Evolutionary conservation across 2,888 invertebrate genomes (phyloP).

Genomic region (Odiellus spinosus): DNA sequence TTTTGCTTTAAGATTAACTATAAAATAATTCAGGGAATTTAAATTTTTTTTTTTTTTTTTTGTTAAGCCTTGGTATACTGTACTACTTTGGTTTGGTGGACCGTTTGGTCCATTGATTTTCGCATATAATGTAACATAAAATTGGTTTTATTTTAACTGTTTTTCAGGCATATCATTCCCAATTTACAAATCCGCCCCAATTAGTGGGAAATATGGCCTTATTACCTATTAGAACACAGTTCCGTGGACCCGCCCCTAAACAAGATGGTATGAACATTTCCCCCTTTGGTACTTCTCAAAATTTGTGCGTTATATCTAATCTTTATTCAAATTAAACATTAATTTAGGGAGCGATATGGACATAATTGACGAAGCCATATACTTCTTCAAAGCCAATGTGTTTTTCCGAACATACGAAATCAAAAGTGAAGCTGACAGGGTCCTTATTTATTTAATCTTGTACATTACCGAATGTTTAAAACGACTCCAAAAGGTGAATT

Average conservation of each 20-base stretch:
- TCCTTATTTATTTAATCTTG: conserved; percentile 89
- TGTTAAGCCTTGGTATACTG: too few relatives aligned
- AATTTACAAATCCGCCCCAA: conserved; percentile 53
- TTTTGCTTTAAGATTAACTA: too few relatives aligned
- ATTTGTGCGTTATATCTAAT: too few relatives aligned
- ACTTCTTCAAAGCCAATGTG: conserved; percentile 96
- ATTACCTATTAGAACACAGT: conserved; percentile 73
- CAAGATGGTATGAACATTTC: conserved; percentile 21
- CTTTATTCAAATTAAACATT: too few relatives aligned
- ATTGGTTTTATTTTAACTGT: too few relatives aligned
- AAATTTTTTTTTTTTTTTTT: too few relatives aligned
- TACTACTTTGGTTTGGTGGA: too few relatives aligned
- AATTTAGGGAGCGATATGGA: conserved; percentile 52
- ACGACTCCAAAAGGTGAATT: conserved; percentile 55
- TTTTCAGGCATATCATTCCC: conserved; percentile 69
- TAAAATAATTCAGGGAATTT: too few relatives aligned
- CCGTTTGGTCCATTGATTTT: too few relatives aligned
- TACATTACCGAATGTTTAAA: conserved; percentile 97
- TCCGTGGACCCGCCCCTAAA: conserved; percentile 77
- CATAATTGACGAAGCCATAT: conserved; percentile 91
- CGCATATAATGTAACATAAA: too few relatives aligned
- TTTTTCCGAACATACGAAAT: conserved; percentile 98
- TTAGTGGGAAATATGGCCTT: conserved; percentile 83
- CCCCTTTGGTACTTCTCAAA: background rate
- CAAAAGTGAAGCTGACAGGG: conserved; percentile 92